Evolutionary conservation across 2,113 vertebrate species (phyloP), one percentile per base, ranked within the genome.

Genomic region (Hystrix cristata): DNA sequence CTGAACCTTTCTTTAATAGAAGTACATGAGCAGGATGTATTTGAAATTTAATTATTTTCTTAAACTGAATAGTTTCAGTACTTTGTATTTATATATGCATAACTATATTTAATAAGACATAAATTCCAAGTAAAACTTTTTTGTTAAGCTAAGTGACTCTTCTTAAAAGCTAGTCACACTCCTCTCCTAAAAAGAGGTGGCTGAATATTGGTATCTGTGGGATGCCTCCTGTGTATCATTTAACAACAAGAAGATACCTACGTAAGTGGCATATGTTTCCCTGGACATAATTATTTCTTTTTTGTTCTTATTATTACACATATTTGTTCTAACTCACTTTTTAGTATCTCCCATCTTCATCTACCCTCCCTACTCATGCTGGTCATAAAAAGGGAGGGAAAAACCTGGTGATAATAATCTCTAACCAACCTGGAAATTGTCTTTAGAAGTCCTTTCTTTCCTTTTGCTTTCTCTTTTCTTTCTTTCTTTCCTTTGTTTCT

Each of bases 31-130:
- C 3, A 78, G 0, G 38, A 83, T 57, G 23, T 23, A 38, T 82
- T 93, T 97, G 71, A 74, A 96, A 72, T 96, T 97, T 81, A 87
- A 59, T 86, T 97, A 91, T 87, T 5, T 65, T 88, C 55, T 93
- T 94, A 92, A 67, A 15, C n/a, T 43, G 46, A 87, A 60, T 71
- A 21, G 55, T 64, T 62, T 97, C 7, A 67, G 62, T 59, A 51
- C 18, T 64, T 15, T 27, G n/a, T 81, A 74, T 53, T 85, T 27
- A n/a, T 13, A 7, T 0, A 0, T 57, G 12, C 4, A n/a, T 67
- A 51, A 59, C 59, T 48, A 21, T 29, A 87, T 81, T 78, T 95
- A 96, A 46, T 94, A 60, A 19, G 18, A 11, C 5, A 83, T 81
- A 48, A 87, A 95, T 60, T 67, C 11, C 15, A 95, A 91, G 85